phyloP scores from a whole-genome alignment of 2,113 vertebrate species.

The Chionodraco myersi region DNA sequence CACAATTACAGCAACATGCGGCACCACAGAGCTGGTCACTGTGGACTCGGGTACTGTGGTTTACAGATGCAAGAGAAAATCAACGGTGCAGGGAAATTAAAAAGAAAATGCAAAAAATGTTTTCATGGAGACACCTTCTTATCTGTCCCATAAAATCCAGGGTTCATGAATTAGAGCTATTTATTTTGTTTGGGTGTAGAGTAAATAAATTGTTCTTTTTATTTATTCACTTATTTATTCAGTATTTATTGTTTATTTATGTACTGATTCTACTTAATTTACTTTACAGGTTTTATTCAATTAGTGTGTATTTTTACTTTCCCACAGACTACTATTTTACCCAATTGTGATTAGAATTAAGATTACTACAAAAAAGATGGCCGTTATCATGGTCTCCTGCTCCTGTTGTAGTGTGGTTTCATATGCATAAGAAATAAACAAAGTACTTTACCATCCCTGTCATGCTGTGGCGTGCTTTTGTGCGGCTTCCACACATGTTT shows the following conservation, averaged over 20 bases:
- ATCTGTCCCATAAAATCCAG: slow-evolving; percentile 66
- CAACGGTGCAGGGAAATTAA: slow-evolving; percentile 56
- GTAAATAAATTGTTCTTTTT: slow-evolving; percentile 75
- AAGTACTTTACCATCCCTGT: slow-evolving; percentile 70
- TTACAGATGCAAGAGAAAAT: slow-evolving; percentile 44
- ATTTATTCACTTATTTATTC: slow-evolving; percentile 85
- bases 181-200: slow-evolving; percentile 79
- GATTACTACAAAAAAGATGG: slow-evolving; percentile 52
- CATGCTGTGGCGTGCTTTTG: slow-evolving; percentile 30
- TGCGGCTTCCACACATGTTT: slow-evolving; percentile 37
- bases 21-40: slow-evolving; percentile 78
- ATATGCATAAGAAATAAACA: slow-evolving; percentile 81
- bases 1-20: slow-evolving; percentile 49
- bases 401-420: slow-evolving; percentile 84
- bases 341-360: slow-evolving; percentile 64
- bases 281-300: slow-evolving; percentile 69
- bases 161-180: slow-evolving; percentile 72
- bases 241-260: slow-evolving; percentile 84
- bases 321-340: slow-evolving; percentile 69
- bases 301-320: slow-evolving; percentile 84
- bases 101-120: slow-evolving; percentile 21
- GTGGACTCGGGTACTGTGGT: slow-evolving; percentile 65
- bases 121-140: slow-evolving; percentile 59
- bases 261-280: slow-evolving; percentile 70
- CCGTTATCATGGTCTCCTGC: slow-evolving; percentile 67